Evolutionary conservation across 2,888 invertebrate genomes (phyloP), one percentile per base, ranked within the genome.

Genomic region (Agriopis marginaria): DNA sequence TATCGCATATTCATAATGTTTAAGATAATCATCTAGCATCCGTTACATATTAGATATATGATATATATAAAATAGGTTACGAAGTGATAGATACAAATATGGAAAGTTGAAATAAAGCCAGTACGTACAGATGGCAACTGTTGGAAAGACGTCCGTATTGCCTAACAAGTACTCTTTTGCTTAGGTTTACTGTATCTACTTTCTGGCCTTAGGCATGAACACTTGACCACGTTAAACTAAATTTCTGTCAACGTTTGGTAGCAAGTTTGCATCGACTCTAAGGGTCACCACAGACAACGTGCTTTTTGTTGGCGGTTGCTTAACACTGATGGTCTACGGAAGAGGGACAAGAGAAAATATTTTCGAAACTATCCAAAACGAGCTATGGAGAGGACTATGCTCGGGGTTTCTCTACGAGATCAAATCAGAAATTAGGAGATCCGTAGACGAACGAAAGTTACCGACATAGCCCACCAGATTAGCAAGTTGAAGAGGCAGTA

Each of bases 151-250:
- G 17, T 3, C 3, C n/a, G n/a, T 40, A 40, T 49, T 61, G 39
- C 17, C n/a, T 23, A 8, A 42, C 53, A 23, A 62, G 32, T 17
- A 42, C 23, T 23, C 53, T 7, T 44, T n/a, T 7, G 23, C 45
- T 23, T 45, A 51, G 42, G 17, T 53, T 14, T 44, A 23, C 50
- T 42, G 7, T 42, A 14, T 42, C 10, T 6, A 53, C 62, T 62
- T 62, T 62, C 62, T 62, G 62, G 62, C 62, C 53, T 62, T n/a
- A 62, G 61, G 61, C 61, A 42, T 14, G n/a, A 50, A 32, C 10
- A 42, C 55, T 56, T 55, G 14, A 55, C 14, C 40, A 14, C 14
- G 9, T 55, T 14, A 10, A 40, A 60, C 32, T 11, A 40, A 32
- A n/a, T 39, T 49, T 5, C 39, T 59, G 32, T 39, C 60, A 51